Percentiles rank a stretch among this genome's conserved stretches.
phyloP scores from a whole-genome alignment of 2,888 invertebrate species.

The Volucella inanis region DNA sequence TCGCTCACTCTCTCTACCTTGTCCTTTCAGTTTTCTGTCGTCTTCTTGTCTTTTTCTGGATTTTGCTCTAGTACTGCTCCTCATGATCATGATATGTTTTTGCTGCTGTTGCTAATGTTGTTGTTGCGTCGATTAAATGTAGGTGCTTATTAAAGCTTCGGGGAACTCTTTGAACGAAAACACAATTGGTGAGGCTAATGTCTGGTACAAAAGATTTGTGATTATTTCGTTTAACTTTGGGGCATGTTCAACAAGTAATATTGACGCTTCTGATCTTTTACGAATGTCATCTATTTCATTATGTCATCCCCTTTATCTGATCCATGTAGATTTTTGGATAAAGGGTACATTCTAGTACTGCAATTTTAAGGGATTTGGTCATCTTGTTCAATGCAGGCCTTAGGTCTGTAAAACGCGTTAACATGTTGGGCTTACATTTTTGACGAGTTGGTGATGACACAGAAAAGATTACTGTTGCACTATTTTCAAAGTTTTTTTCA shows the following conservation, averaged over 20 bases:
- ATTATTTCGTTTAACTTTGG: conserved; percentile 43
- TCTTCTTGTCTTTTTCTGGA: neutral
- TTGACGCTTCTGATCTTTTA: conserved; percentile 45
- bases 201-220: conserved; percentile 37
- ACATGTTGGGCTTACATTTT: no score
- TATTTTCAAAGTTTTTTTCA: no score
- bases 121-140: conserved; percentile 29
- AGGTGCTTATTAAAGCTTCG: conserved; percentile 64
- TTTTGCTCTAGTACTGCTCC: conserved; percentile 8
- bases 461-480: no score
- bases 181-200: conserved; percentile 38
- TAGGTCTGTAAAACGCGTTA: no score
- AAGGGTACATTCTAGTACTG: no score
- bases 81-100: conserved; percentile 36
- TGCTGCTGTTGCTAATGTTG: conserved; percentile 1
- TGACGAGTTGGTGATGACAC: no score
- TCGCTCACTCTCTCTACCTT: conserved; percentile 65
- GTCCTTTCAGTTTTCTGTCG: neutral
- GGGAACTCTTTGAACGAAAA: conserved; percentile 43
- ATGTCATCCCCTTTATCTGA: no score
- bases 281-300: neutral
- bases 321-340: no score
- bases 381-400: no score
- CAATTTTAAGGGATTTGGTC: no score
- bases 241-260: conserved; percentile 22